phyloP scores from a whole-genome alignment of 2,888 invertebrate genomes.

The Diaperis boleti region DNA sequence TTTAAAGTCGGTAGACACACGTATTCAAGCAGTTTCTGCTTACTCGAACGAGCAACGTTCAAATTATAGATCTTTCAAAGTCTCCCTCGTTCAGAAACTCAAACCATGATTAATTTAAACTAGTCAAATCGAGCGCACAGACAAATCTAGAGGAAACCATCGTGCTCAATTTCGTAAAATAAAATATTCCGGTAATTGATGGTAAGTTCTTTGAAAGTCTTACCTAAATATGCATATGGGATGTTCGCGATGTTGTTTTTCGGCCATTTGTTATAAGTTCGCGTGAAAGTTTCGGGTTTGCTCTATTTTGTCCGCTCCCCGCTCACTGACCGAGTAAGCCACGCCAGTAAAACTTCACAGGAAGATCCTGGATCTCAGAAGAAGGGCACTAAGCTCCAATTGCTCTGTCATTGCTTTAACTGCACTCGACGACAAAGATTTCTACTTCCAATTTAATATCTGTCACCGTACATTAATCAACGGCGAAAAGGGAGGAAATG shows the following conservation, averaged over 20 bases:
- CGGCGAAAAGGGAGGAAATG: background rate
- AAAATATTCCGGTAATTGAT: conserved; percentile 10
- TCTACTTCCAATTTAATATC: conserved; percentile 33
- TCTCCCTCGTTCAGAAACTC: conserved; percentile 12
- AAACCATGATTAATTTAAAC: conserved; percentile 30
- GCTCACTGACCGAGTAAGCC: conserved; percentile 43
- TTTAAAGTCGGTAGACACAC: too few species aligned
- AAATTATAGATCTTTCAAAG: too few species aligned
- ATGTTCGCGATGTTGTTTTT: conserved; percentile 29
- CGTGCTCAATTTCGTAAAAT: conserved; percentile 7
- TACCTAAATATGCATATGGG: conserved; percentile 16
- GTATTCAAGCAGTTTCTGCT: too few species aligned
- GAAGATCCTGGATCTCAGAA: conserved; percentile 29
- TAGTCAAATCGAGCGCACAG: conserved; percentile 22
- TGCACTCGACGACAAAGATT: conserved; percentile 38
- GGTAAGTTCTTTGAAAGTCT: conserved; percentile 1
- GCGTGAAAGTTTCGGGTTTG: conserved; percentile 34
- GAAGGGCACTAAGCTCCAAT: conserved; percentile 34
- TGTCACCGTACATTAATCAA: conserved; percentile 33
- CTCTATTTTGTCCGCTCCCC: conserved; percentile 30
- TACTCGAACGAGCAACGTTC: too few species aligned
- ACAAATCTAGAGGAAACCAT: too few species aligned
- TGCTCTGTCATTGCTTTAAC: conserved; percentile 33
- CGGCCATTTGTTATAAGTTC: conserved; percentile 17
- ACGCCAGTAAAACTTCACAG: conserved; percentile 40